Evolutionary conservation across 2,113 vertebrate genomes (phyloP).

Genomic region (Penelope pileata): DNA sequence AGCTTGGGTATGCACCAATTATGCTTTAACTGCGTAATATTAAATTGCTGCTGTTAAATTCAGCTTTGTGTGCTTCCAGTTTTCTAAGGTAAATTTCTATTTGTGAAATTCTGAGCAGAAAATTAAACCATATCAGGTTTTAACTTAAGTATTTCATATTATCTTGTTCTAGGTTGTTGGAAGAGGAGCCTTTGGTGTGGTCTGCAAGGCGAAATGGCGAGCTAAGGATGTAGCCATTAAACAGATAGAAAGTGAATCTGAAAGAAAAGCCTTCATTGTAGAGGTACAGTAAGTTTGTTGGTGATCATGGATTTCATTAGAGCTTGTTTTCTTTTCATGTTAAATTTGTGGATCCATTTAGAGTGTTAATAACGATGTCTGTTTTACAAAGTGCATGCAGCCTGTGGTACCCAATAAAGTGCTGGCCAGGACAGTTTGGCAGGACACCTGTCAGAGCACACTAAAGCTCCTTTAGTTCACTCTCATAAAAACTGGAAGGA

Average conservation of each 20-base stretch:
- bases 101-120: background rate
- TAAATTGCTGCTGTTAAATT: background rate
- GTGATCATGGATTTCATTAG: background rate
- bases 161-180: slow-evolving; percentile 89
- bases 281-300: slow-evolving; percentile 83
- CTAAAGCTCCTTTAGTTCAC: background rate
- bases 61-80: background rate
- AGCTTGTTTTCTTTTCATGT: background rate
- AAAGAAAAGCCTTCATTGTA: slow-evolving; percentile 96
- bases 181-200: slow-evolving; percentile 98
- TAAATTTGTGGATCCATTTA: background rate
- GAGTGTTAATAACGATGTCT: background rate
- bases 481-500: background rate
- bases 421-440: background rate
- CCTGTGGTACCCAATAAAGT: background rate
- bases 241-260: slow-evolving; percentile 99
- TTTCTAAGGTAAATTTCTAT: background rate
- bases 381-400: background rate
- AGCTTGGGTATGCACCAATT: background rate
- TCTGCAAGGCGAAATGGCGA: slow-evolving; percentile 99
- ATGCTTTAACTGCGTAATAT: background rate
- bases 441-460: background rate
- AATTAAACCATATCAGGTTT: background rate
- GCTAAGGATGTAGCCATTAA: slow-evolving; percentile 99
- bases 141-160: background rate